Evolutionary conservation across 2,113 vertebrate species (phyloP), one percentile per base, ranked within the genome.

Genomic region (Antigone vipio): DNA sequence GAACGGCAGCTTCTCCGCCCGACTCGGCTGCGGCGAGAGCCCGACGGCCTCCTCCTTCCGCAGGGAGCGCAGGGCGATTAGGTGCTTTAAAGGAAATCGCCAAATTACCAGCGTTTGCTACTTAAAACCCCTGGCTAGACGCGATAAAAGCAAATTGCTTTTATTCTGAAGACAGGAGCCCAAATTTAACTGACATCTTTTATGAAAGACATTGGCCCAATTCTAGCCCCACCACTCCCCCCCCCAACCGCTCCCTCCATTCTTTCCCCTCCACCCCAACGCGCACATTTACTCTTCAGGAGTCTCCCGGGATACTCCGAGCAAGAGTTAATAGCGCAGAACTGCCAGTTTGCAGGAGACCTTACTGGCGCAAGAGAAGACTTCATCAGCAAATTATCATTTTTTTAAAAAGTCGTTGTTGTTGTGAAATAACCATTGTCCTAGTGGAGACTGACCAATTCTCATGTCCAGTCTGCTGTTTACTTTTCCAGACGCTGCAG

Each of bases 231-330:
- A 17, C 9, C 72, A 42, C 22, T 7, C 9, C 22, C 11, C 6
- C 38, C 62, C 50, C 20, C 35, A 42, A 42, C 49, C 50, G 12
- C 12, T 6, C 26, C 9, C 22, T 19, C 40, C 5, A 9, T 5
- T 14, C 47, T 5, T 13, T 8, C 18, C 60, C 10, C 29, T 7
- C 74, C 6, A 9, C 2, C 14, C 47, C 62, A 6, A 8, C 2
- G 6, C 1, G 4, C 15, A 12, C 20, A 2, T 4, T n/a, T 8
- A 2, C 24, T 15, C 20, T 3, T 2, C 13, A 5, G n/a, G 45
- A 49, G 47, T 56, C 2, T 29, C 24, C 6, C 63, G 42, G 66
- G 35, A 64, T 5, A 6, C 60, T 24, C 71, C 3, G 23, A 32
- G 49, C n/a, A 30, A 30, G 34, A 73, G 32, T 9, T 5, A 47